phyloP scores from a whole-genome alignment of 1,140 invertebrate genomes.

The Drosophila lowei region DNA sequence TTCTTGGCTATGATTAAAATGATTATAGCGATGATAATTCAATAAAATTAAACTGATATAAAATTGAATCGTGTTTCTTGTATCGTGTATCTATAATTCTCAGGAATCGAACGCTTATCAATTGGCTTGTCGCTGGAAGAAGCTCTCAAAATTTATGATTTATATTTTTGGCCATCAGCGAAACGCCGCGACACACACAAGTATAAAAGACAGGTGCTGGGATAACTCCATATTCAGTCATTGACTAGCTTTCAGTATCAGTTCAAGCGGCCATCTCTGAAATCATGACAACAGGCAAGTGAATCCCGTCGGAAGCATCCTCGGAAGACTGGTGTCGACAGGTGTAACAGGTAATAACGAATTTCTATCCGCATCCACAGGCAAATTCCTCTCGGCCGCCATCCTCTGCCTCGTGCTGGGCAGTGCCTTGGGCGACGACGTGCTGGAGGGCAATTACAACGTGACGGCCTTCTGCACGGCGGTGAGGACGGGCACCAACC shows the following conservation, averaged over 20 bases:
- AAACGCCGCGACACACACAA: not conserved
- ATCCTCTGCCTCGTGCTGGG: constrained; percentile 47
- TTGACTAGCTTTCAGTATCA: not conserved
- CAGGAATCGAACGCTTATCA: constrained; percentile 16
- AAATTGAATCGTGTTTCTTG: constrained; percentile 37
- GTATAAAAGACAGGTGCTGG: constrained; percentile 32
- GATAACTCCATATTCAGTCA: constrained; percentile 6
- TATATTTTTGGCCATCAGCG: not conserved
- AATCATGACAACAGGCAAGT: constrained; percentile 40
- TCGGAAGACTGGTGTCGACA: too few species aligned
- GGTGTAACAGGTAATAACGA: not conserved
- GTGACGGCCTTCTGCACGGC: constrained; percentile 52
- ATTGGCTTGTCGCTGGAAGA: not conserved
- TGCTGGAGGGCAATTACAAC: constrained; percentile 63
- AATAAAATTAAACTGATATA: constrained; percentile 35
- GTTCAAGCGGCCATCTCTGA: too few species aligned
- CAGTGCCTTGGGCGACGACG: constrained; percentile 26
- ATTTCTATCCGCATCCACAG: constrained; percentile 26
- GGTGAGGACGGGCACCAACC: constrained; percentile 25
- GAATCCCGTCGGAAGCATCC: not conserved
- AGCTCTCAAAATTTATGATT: constrained; percentile 12
- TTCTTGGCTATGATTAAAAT: too few species aligned
- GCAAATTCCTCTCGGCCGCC: constrained; percentile 39
- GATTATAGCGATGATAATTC: not conserved
- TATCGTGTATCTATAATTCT: not conserved